Conservation (phyloP, 2,888 invertebrate genomes). For the Oligia strigilis region DNA sequence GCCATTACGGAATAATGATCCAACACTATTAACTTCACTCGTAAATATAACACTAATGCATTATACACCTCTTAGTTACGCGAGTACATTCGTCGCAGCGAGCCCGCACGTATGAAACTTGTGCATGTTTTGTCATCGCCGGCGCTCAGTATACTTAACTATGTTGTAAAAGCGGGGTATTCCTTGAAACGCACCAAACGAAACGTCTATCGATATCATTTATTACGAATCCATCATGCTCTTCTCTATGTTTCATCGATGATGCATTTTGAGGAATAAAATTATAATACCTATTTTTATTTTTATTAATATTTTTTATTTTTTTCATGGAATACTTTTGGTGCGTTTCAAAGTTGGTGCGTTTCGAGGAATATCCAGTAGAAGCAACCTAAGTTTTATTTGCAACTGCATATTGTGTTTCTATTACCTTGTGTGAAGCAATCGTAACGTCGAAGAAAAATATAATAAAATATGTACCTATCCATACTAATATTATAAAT, state of each 20-base stretch:
- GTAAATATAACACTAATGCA: slow-evolving; percentile 16
- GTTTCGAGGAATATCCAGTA: no score
- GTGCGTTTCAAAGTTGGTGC: no score
- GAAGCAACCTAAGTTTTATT: neutral
- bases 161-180: neutral
- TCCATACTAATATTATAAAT: no score
- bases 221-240: no score
- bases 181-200: no score
- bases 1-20: neutral
- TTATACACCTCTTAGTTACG: slow-evolving; percentile 4
- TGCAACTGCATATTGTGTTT: neutral
- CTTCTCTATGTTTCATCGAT: no score
- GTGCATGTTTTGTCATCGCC: slow-evolving; percentile 1
- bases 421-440: neutral
- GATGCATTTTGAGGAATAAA: no score
- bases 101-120: slow-evolving; percentile 20
- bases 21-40: slow-evolving; percentile 1
- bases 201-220: no score
- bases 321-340: no score
- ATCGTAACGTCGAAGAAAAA: neutral
- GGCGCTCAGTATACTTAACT: neutral
- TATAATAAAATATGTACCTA: no score
- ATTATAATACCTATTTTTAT: no score
- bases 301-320: no score
- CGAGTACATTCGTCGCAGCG: slow-evolving; percentile 13